Evolutionary conservation across 1,140 invertebrate species (phyloP).

Genomic region (Schlechtendalia chinensis): DNA sequence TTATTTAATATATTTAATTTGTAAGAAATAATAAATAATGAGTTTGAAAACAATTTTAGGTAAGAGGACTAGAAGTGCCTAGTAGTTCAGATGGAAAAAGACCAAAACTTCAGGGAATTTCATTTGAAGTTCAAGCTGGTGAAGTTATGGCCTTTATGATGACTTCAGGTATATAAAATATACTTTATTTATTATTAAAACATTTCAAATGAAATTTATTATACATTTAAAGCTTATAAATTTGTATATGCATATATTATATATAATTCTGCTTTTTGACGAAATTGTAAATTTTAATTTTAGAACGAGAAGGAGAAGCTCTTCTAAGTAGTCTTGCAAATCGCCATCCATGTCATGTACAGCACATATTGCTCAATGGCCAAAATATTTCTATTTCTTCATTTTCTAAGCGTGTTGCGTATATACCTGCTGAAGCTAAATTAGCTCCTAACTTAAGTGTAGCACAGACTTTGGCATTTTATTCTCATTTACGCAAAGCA

Average conservation of each 20-base stretch:
- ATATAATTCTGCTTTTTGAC: background rate
- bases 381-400: constrained; percentile 69
- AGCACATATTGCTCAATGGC: constrained; percentile 84
- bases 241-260: background rate
- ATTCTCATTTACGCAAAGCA: constrained; percentile 52
- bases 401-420: constrained; percentile 67
- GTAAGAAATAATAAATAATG: background rate
- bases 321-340: constrained; percentile 80
- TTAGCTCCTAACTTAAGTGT: constrained; percentile 59
- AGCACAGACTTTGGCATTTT: constrained; percentile 53
- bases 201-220: background rate
- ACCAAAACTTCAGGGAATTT: constrained; percentile 68
- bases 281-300: background rate
- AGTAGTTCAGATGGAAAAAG: constrained; percentile 57
- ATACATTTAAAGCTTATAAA: background rate
- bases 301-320: constrained; percentile 72
- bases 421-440: constrained; percentile 64
- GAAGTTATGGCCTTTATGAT: constrained; percentile 88
- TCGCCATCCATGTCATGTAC: constrained; percentile 65
- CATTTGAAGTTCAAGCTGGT: constrained; percentile 81
- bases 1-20: background rate
- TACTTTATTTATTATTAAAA: background rate
- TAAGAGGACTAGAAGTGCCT: constrained; percentile 61
- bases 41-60: constrained; percentile 55
- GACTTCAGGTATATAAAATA: constrained; percentile 61